Conservation (phyloP, 1,140 invertebrate genomes). For the Caenorhabditis tropicalis region DNA sequence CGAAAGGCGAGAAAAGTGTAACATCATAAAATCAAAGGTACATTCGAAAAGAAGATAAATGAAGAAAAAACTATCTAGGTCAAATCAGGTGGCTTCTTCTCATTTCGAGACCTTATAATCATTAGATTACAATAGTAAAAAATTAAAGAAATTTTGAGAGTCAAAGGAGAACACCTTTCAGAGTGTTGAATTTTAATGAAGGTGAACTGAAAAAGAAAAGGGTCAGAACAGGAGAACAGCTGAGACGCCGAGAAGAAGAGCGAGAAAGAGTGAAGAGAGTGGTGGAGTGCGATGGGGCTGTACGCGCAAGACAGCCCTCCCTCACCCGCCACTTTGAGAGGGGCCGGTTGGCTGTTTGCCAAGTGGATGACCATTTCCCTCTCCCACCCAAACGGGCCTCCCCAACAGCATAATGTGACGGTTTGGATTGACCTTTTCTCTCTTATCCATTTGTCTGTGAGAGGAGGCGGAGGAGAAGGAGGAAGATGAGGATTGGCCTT, state of each 20-base stretch:
- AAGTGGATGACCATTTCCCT: slow-evolving; percentile 36
- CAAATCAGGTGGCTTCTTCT: background rate
- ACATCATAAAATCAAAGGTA: background rate
- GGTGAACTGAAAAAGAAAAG: background rate
- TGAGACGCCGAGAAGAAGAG: background rate
- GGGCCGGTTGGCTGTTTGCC: slow-evolving; percentile 38
- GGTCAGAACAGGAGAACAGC: background rate
- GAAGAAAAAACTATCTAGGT: background rate
- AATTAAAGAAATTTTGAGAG: background rate
- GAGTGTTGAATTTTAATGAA: slow-evolving; percentile 13
- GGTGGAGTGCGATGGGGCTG: background rate
- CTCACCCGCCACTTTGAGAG: slow-evolving; percentile 37
- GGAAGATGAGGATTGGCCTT: background rate
- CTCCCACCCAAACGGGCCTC: background rate
- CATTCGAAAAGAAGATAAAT: background rate
- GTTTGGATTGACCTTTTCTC: slow-evolving; percentile 35
- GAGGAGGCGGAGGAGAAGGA: background rate
- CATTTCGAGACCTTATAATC: background rate
- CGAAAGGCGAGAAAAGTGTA: slow-evolving; percentile 38
- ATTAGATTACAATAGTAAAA: background rate
- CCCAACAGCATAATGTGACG: slow-evolving; percentile 38
- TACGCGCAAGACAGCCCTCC: background rate
- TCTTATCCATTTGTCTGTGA: background rate
- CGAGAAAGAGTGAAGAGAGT: background rate
- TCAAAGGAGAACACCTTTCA: background rate